These are phyloP conservation scores for Xiphorhynchus erythropygius DNA, from an alignment of 2,797 vertebrate species.

Conservation along the genomic window DNA sequence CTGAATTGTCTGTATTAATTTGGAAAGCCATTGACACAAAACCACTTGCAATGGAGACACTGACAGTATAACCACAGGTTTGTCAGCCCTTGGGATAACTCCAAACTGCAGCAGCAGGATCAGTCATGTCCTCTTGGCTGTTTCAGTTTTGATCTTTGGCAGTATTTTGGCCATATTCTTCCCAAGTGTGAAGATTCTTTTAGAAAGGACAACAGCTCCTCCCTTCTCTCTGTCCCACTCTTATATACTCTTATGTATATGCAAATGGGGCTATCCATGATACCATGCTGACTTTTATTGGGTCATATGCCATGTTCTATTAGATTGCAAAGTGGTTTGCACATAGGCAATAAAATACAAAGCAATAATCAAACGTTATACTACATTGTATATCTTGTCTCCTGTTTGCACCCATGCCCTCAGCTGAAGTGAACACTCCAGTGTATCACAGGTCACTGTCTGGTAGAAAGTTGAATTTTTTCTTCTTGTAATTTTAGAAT, in stretches of 20 bases:
- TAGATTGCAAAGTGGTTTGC: background rate
- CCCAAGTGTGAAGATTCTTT: background rate
- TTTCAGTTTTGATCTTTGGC: background rate
- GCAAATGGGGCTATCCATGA: background rate
- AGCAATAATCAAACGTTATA: background rate
- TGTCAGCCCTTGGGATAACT: background rate
- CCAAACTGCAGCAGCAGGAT: background rate
- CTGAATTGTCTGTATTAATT: background rate
- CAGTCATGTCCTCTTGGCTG: background rate
- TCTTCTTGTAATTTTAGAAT: conserved; percentile 10
- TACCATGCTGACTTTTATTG: background rate
- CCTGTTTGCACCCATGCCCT: background rate
- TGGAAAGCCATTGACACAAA: background rate
- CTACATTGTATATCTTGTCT: background rate
- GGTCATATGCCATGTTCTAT: background rate
- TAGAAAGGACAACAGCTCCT: background rate
- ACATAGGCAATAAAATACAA: background rate
- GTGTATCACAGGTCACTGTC: background rate
- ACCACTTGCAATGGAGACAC: background rate
- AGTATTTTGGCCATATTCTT: background rate
- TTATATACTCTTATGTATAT: background rate
- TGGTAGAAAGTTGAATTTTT: background rate
- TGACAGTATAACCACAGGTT: background rate
- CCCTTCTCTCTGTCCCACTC: background rate
- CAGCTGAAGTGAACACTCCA: background rate